Base-by-base conservation (phyloP, 2,888 invertebrate species). In the Phaonia tiefii region DNA sequence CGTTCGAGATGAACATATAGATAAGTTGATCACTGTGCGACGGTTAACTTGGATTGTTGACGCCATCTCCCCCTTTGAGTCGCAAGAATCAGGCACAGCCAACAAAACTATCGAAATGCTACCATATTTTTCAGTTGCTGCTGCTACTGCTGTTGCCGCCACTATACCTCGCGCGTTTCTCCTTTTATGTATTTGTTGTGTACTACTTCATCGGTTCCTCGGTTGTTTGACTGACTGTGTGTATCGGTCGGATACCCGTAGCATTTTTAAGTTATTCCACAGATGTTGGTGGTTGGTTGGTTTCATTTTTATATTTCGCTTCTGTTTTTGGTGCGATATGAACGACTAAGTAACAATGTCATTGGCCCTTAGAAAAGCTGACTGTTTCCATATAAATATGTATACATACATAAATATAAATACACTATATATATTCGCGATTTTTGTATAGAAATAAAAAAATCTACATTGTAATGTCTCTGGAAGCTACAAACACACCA, bases 301-400 rank as follows among this genome's bases (percentile, higher is more conserved):
- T 56, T 46, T n/a, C 31, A 5, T n/a, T n/a, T 22, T 25, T 2
- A 5, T n/a, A 25, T 54, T 11, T 31, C n/a, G 31, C 37, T 46
- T 31, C 15, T 26, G 51, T 51, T 17, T 22, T 26, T 37, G 26
- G 17, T 17, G 13, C 22, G 22, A 22, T 8, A 13, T 20, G 11
- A 26, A 11, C 31, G 15, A 37, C 56, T 58, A 78, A 73, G 63
- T 58, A 39, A 49, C 66, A 72, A 73, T 72, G 80, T 80, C 80
- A 80, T 75, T 80, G 80, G 75, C 72, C 80, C 72, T 72, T 79
- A 42, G 15, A 56, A 69, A 31, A 63, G 15, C 37, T 51, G 54
- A 20, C 42, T 70, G 11, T 60, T 60, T 37, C 58, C 42, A 22
- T 51, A 51, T 49, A 15, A 5, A n/a, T 46, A 46, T 46, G n/a